Evolutionary conservation across 2,888 invertebrate genomes (phyloP).

Genomic region (Xanthorhoe designata): DNA sequence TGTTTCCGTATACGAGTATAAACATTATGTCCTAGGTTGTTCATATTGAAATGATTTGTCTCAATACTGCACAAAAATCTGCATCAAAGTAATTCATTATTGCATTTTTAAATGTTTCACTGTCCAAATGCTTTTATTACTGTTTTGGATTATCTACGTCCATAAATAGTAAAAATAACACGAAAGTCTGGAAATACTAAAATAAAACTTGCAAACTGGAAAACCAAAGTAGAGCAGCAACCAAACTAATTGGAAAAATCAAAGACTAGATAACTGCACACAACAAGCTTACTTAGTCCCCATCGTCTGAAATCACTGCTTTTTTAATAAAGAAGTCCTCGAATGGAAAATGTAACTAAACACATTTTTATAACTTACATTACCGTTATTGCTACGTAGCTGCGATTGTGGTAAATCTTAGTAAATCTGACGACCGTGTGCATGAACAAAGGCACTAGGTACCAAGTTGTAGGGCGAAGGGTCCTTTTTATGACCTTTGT

Average conservation of each 20-base stretch:
- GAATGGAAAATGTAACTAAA: slow-evolving; percentile 23
- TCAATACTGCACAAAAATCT: no score
- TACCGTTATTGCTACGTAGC: background rate
- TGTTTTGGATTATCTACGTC: no score
- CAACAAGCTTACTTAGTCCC: slow-evolving; percentile 19
- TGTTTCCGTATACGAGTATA: no score
- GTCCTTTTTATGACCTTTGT: slow-evolving; percentile 68
- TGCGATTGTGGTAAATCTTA: background rate
- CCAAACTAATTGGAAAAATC: slow-evolving; percentile 32
- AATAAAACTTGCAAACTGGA: slow-evolving; percentile 6
- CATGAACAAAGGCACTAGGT: slow-evolving; percentile 7
- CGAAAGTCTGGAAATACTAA: background rate
- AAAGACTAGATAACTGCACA: slow-evolving; percentile 20
- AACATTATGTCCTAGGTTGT: no score
- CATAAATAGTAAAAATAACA: background rate
- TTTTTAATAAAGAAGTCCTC: slow-evolving; percentile 42
- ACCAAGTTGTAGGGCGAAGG: slow-evolving; percentile 41
- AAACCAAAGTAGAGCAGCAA: background rate
- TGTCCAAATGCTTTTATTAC: background rate
- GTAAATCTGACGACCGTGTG: background rate
- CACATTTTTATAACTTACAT: slow-evolving; percentile 20
- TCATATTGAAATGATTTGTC: no score
- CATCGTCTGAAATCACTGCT: slow-evolving; percentile 14
- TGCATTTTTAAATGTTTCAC: background rate
- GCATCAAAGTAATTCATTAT: background rate